Base-by-base conservation (phyloP, 2,797 vertebrate genomes). In the Pipistrellus kuhlii region DNA sequence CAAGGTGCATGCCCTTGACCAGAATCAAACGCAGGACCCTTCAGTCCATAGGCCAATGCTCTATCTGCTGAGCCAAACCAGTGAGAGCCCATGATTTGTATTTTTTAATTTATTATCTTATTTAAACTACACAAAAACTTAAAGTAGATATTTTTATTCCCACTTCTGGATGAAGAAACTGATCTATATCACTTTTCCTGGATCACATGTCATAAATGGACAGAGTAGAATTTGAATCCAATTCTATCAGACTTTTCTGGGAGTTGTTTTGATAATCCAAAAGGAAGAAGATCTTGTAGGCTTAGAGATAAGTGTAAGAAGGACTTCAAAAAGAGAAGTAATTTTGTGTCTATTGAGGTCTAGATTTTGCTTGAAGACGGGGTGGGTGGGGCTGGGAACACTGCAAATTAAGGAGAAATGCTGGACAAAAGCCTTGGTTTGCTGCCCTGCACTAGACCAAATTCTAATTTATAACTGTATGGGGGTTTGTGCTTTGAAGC, bases 401-500 rank as follows among this genome's bases (percentile, higher is more conserved):
- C 15, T 66, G 25, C 35, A 93, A 88, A 68, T 93, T 44, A 64
- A 77, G 30, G 23, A 48, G 83, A 80, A 76, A 83, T 11, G 9
- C 57, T 90, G 17, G 62, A 81, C 51, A 44, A 91, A 84, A 85
- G 57, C 62, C 20, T 48, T 66, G 46, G 46, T 85, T 46, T 78
- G 35, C n/a, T 57, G 53, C 66, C 32, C 51, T 93, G 41, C 4
- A 15, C 18, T 57, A 71, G 68, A 78, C 89, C 77, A 88, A 83
- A 93, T 88, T 59, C 80, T 95, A 41, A 88, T 85, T 91, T 93
- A 44, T 85, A 95, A 87, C 59, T 89, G 44, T 59, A 83, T 87
- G 32, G 68, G 84, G 95, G 20, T 72, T 93, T 91, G 46, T 91
- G 66, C 75, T 94, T 88, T 91, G 69, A 93, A 93, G 51, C 38